Evolutionary conservation across 2,888 invertebrate genomes (phyloP).

Genomic region (Phrixothrix hirtus): DNA sequence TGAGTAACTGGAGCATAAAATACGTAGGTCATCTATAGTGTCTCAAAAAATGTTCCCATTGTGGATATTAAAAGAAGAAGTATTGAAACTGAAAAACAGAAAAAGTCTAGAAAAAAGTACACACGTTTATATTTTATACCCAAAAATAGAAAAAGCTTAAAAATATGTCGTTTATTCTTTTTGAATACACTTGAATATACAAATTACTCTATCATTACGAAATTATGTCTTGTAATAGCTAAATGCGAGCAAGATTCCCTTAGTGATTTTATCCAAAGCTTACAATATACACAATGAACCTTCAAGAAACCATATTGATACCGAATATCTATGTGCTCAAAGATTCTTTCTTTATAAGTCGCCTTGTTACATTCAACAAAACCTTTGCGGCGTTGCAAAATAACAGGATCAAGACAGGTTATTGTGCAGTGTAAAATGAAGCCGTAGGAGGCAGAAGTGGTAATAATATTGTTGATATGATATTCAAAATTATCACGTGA

Average conservation of each 20-base stretch:
- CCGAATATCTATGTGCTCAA: conserved; percentile 7
- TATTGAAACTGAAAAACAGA: too few species aligned
- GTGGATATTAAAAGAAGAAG: too few species aligned
- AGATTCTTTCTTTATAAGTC: conserved; percentile 21
- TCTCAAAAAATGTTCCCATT: too few species aligned
- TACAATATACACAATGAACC: neutral
- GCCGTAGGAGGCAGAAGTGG: conserved; percentile 18
- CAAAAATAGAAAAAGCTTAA: too few species aligned
- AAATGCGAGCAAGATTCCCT: neutral
- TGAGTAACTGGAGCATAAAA: too few species aligned
- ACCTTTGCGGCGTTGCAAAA: conserved; percentile 15
- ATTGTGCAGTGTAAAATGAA: conserved; percentile 30
- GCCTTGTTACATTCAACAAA: conserved; percentile 24
- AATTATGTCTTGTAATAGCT: neutral
- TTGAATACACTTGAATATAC: too few species aligned
- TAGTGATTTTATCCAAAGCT: neutral
- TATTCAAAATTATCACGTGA: conserved; percentile 6
- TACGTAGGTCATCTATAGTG: too few species aligned
- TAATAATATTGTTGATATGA: conserved; percentile 22
- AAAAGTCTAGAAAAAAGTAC: too few species aligned
- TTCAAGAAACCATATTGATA: neutral
- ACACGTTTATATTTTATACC: too few species aligned
- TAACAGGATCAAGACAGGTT: conserved; percentile 14
- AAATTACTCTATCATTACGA: too few species aligned
- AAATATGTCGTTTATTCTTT: too few species aligned